These are phyloP conservation scores for Toxonevra muliebris DNA, from an alignment of 2,888 invertebrate species.

Conservation along the genomic window DNA sequence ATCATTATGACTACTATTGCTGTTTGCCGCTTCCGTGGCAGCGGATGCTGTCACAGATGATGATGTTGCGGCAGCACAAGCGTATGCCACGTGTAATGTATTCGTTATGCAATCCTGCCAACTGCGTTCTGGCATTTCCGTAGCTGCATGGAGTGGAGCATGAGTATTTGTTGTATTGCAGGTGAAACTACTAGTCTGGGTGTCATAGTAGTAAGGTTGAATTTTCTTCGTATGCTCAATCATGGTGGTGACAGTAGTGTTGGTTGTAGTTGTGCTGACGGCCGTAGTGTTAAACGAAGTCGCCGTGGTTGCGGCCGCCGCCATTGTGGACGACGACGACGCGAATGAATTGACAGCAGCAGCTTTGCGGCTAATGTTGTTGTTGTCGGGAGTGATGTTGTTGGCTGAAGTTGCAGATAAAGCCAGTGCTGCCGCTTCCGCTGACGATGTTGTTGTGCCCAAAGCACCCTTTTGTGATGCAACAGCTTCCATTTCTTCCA, in stretches of 20 bases:
- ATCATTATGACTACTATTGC: slow-evolving; percentile 34
- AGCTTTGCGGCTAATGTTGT: not conserved
- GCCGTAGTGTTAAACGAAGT: slow-evolving; percentile 21
- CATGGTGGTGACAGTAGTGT: slow-evolving; percentile 41
- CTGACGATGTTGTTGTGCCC: slow-evolving; percentile 43
- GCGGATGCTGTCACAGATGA: slow-evolving; percentile 15
- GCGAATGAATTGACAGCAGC: not conserved
- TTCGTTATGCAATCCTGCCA: slow-evolving; percentile 77
- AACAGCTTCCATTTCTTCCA: slow-evolving; percentile 63
- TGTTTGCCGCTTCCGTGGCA: slow-evolving; percentile 26
- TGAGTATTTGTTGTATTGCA: slow-evolving; percentile 64
- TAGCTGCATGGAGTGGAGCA: slow-evolving; percentile 68
- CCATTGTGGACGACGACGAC: not conserved
- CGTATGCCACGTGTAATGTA: slow-evolving; percentile 56
- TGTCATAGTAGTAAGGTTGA: slow-evolving; percentile 59
- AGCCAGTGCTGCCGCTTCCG: slow-evolving; percentile 40
- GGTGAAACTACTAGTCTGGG: slow-evolving; percentile 60
- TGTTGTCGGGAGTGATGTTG: slow-evolving; percentile 15
- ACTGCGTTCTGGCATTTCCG: slow-evolving; percentile 73
- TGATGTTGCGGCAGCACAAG: slow-evolving; percentile 33
- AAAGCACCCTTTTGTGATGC: slow-evolving; percentile 51
- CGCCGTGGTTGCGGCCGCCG: not conserved
- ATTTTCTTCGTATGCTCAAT: slow-evolving; percentile 43
- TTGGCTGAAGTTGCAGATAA: slow-evolving; percentile 32
- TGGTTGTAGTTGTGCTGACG: slow-evolving; percentile 31